These are phyloP conservation scores for Pionites leucogaster DNA, from an alignment of 2,113 vertebrate genomes.

Conservation along the genomic window DNA sequence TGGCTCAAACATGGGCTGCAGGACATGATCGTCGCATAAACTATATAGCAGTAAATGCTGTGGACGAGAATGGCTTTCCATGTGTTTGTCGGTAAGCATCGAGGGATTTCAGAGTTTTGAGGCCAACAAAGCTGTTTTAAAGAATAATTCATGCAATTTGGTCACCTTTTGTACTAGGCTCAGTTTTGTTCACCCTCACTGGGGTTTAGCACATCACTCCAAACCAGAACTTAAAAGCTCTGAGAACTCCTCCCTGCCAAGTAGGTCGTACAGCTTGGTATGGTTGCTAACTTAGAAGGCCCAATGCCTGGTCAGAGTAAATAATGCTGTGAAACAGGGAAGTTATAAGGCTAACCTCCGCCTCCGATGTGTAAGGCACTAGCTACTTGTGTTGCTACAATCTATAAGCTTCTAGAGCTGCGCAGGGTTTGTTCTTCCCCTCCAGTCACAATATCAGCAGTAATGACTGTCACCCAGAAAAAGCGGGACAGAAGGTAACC, in stretches of 20 bases:
- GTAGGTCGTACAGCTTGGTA: neutral
- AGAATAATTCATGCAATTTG: neutral
- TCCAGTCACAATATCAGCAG: neutral
- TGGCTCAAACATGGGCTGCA: rapidly evolving
- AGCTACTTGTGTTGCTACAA: neutral
- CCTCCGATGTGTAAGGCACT: neutral
- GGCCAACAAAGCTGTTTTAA: neutral
- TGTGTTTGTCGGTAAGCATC: neutral
- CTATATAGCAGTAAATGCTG: neutral
- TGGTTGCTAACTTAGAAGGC: neutral
- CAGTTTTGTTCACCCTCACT: neutral
- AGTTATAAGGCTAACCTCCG: neutral
- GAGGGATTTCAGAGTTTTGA: neutral
- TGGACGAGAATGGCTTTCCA: neutral
- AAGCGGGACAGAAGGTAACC: neutral
- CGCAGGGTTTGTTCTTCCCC: neutral
- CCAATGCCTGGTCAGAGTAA: neutral
- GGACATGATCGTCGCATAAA: neutral
- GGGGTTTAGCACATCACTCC: neutral
- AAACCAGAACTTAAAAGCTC: neutral
- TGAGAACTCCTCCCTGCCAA: neutral
- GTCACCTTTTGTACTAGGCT: neutral
- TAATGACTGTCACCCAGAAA: neutral
- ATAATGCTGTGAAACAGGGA: neutral
- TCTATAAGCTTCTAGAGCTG: neutral